phyloP scores from a whole-genome alignment of 2,113 vertebrate genomes.

The cattle (Bos taurus) region DNA sequence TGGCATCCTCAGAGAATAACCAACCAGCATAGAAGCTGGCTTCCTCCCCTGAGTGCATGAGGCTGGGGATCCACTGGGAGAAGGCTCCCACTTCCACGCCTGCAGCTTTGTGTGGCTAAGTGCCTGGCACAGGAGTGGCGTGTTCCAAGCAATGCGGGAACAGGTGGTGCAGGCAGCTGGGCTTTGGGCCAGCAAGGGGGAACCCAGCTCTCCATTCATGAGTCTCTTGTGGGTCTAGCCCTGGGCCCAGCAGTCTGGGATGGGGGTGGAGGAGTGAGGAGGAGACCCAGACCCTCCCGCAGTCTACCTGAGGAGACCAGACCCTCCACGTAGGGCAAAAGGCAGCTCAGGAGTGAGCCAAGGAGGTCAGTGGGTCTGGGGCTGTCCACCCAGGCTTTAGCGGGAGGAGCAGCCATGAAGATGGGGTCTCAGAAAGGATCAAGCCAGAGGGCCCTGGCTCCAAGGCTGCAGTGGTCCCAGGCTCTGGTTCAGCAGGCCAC shows the following conservation, averaged over 20 bases:
- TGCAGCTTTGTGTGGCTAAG: neutral
- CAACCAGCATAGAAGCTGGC: neutral
- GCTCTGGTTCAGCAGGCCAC: neutral
- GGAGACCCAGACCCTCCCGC: neutral
- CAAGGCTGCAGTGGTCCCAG: neutral
- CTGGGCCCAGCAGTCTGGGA: neutral
- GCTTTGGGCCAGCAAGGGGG: neutral
- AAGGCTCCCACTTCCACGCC: neutral
- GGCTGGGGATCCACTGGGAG: rapidly evolving
- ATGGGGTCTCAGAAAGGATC: neutral
- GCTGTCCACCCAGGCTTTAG: neutral
- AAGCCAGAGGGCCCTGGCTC: neutral
- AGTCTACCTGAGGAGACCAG: neutral
- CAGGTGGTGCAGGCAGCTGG: neutral
- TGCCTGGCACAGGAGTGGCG: rapidly evolving
- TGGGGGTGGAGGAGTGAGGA: rapidly evolving
- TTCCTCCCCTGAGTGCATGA: neutral
- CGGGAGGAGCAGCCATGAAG: neutral
- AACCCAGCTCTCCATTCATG: neutral
- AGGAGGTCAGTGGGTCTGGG: neutral
- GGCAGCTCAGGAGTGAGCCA: neutral
- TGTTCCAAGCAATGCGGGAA: neutral
- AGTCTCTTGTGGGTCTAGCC: neutral
- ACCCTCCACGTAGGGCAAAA: neutral
- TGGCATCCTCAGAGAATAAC: neutral